Evolutionary conservation across 2,888 invertebrate genomes (phyloP).

Genomic region (Labia minor): DNA sequence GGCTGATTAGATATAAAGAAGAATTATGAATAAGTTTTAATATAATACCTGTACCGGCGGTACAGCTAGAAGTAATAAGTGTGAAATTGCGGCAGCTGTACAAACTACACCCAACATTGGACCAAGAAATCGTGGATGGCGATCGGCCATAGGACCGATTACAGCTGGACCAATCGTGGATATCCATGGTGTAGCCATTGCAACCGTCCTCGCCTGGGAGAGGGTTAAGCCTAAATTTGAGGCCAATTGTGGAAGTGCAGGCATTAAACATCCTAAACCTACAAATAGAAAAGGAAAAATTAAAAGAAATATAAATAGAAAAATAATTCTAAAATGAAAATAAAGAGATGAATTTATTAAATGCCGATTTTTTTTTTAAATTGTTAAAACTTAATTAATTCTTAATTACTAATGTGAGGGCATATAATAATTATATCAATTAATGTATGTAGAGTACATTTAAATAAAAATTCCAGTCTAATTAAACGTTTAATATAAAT

Average conservation of each 20-base stretch:
- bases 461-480: too few relatives aligned
- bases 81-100: background rate
- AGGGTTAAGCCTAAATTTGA: background rate
- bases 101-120: background rate
- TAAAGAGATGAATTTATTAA: too few relatives aligned
- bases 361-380: too few relatives aligned
- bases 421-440: too few relatives aligned
- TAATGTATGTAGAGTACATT: too few relatives aligned
- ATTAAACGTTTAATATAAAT: too few relatives aligned
- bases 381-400: too few relatives aligned
- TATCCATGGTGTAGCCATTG: background rate
- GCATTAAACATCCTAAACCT: background rate
- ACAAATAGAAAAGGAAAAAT: background rate
- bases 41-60: background rate
- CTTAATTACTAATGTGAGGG: too few relatives aligned
- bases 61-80: background rate
- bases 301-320: too few relatives aligned
- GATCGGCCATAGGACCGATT: background rate
- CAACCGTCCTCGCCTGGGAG: background rate
- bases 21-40: too few relatives aligned
- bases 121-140: background rate
- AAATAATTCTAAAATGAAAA: too few relatives aligned
- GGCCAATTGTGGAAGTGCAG: background rate
- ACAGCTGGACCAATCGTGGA: background rate
- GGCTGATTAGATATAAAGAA: too few relatives aligned